Conservation (phyloP, 2,888 invertebrate genomes). For the Ellobium chinense region DNA sequence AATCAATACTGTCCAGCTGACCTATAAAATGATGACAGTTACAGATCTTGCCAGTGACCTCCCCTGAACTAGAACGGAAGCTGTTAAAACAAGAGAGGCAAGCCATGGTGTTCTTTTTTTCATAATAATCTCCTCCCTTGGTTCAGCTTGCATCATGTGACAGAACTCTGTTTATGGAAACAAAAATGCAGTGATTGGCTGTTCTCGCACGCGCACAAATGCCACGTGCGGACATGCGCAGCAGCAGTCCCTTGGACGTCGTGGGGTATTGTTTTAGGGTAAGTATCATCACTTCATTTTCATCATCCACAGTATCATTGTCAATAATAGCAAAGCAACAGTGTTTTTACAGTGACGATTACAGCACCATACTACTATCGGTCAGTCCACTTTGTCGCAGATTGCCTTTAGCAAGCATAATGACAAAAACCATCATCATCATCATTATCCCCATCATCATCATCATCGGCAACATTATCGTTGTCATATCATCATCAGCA, state of each 20-base stretch:
- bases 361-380: no score
- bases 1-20: no score
- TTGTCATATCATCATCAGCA: no score
- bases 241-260: constrained; percentile 21
- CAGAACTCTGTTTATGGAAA: not conserved
- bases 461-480: not conserved
- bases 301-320: no score
- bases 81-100: not conserved
- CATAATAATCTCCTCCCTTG: not conserved
- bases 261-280: constrained; percentile 28
- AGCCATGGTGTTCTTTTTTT: not conserved
- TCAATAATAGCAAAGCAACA: no score
- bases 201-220: not conserved
- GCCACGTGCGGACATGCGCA: constrained; percentile 29
- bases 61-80: not conserved
- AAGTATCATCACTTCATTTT: not conserved
- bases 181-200: not conserved
- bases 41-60: not conserved
- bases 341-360: no score
- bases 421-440: not conserved
- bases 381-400: no score
- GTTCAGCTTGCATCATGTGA: not conserved
- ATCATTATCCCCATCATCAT: not conserved
- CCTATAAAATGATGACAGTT: no score
- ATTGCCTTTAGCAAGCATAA: no score